Evolutionary conservation across 1,140 invertebrate genomes (phyloP), one percentile per base, ranked within the genome.

Genomic region (Elymnias hypermnestra): DNA sequence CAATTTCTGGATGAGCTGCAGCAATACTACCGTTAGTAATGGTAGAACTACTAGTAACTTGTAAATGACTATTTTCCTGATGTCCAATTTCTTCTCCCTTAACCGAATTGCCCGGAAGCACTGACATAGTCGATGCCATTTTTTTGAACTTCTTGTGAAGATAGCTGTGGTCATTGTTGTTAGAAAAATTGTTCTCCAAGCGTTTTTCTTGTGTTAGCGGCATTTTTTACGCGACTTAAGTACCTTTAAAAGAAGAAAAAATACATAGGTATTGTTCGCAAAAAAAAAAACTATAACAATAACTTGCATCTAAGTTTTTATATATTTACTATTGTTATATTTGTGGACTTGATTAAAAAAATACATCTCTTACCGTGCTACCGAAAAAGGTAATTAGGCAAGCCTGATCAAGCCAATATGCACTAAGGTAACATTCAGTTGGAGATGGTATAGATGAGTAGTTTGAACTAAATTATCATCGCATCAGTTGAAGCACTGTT

Each of bases 71-170:
- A 37, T 57, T 59, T 52, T 76, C 75, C 48, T 58, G 85, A 46
- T 73, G 73, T 72, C 57, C 69, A 49, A 67, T 68, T 69, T 87
- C 72, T 35, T 66, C 63, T 2, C 47, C 74, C 41, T 82, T 84
- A 7, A 63, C 43, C 25, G 57, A 39, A 43, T 79, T 87, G 46
- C 58, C 50, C 51, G 83, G 73, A 66, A 71, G 73, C 60, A 63
- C 53, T 61, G 73, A 59, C 66, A 62, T 85, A 75, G 91, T 72
- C 87, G 92, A 92, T 53, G 93, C 91, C 87, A 94, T 90, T 73
- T 95, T 95, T 83, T 96, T 95, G 78, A 96, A 96, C 76, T 96
- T 96, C 73, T 96, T 96, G 73, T 96, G 94, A 81, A 94, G 87
- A 87, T 96, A 96, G 65, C 92, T 93, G 58, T 91, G 89, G 69